These are phyloP conservation scores for Hydrotaea diabolus DNA, from an alignment of 2,888 invertebrate genomes.

Conservation along the genomic window DNA sequence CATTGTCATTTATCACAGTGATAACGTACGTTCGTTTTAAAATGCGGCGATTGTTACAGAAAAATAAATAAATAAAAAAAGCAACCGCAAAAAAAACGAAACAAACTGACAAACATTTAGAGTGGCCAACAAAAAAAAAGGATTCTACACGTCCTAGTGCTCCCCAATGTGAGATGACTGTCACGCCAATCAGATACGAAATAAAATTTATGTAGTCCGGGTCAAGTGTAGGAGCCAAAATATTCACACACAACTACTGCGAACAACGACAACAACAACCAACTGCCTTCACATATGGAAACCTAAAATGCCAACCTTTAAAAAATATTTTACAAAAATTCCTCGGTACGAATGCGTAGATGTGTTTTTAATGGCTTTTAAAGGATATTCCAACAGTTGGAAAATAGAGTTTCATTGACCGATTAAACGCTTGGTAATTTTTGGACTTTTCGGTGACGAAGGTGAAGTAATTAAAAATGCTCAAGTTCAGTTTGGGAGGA, in stretches of 20 bases:
- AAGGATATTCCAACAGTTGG: too few relatives aligned
- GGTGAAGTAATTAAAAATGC: too few relatives aligned
- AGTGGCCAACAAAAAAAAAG: conserved; percentile 72
- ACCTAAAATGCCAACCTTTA: not conserved
- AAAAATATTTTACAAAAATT: not conserved
- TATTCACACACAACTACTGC: too few relatives aligned
- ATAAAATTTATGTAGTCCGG: conserved; percentile 77
- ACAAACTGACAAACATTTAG: conserved; percentile 57
- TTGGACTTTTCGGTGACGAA: too few relatives aligned
- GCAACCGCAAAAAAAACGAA: conserved; percentile 26
- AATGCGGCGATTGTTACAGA: conserved; percentile 1
- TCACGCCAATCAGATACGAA: conserved; percentile 78
- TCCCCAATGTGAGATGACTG: conserved; percentile 79
- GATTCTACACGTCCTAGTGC: conserved; percentile 75
- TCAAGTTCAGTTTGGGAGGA: too few relatives aligned
- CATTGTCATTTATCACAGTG: conserved; percentile 43
- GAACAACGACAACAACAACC: not conserved
- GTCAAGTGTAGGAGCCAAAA: conserved; percentile 60
- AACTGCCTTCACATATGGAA: not conserved
- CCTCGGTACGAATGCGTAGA: not conserved
- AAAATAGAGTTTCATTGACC: too few relatives aligned
- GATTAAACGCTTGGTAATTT: too few relatives aligned
- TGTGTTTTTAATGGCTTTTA: not conserved
- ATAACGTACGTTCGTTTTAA: conserved; percentile 20
- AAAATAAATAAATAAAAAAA: conserved; percentile 30